A percentile compares a stretch with the other conserved stretches of the same genome.
Evolutionary conservation across 1,140 invertebrate species (phyloP).

Genomic region (Magallana gigas): DNA sequence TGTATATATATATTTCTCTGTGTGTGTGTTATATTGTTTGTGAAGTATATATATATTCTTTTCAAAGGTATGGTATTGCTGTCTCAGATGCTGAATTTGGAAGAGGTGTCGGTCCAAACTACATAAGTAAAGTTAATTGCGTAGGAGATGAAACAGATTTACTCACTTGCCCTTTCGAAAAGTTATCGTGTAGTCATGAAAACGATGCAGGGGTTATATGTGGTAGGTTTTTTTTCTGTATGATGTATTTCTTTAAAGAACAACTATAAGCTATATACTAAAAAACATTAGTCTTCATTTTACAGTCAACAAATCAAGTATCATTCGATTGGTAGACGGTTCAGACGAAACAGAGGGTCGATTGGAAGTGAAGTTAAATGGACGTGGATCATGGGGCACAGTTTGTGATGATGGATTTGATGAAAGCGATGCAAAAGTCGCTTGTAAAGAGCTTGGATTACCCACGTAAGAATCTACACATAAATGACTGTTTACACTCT

Average conservation of each 20-base stretch:
- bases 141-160: neutral
- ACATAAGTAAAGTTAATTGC: neutral
- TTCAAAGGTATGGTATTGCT: neutral
- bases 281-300: too few relatives aligned
- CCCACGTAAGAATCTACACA: neutral
- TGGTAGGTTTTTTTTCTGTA: neutral
- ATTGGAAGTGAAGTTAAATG: neutral
- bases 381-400: neutral
- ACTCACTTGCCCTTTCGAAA: neutral
- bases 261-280: too few relatives aligned
- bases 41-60: neutral
- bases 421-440: neutral
- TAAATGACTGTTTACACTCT: too few relatives aligned
- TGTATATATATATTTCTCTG: too few relatives aligned
- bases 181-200: neutral
- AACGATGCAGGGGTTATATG: neutral
- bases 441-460: conserved; percentile 24
- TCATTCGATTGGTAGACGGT: neutral
- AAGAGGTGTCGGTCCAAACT: neutral
- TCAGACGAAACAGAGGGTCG: neutral
- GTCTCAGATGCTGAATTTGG: neutral
- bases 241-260: too few relatives aligned
- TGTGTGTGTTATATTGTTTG: neutral
- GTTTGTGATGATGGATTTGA: neutral
- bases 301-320: neutral